Conservation (phyloP, 2,888 invertebrate species). For the Sarcophaga subvicina region DNA sequence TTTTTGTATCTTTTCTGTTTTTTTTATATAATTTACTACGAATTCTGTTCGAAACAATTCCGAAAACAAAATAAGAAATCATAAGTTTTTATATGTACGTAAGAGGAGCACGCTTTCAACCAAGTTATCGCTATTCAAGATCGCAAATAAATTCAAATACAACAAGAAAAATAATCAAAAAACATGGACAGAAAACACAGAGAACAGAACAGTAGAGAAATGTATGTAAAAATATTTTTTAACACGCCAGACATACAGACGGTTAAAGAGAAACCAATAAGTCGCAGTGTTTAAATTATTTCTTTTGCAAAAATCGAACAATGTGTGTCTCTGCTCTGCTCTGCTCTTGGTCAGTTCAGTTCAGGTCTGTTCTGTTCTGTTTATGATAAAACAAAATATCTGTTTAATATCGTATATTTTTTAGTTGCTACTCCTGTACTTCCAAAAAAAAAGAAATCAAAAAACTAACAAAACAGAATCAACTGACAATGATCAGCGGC, state of each 20-base stretch:
- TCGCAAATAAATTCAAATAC: slow-evolving; percentile 50
- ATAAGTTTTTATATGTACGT: slow-evolving; percentile 39
- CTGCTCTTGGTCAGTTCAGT: too few relatives aligned
- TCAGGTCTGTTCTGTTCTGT: too few relatives aligned
- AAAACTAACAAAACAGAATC: background rate
- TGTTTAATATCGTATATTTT: slow-evolving; percentile 25
- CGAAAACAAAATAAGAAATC: slow-evolving; percentile 63
- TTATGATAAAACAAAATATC: too few relatives aligned
- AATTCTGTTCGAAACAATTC: slow-evolving; percentile 50
- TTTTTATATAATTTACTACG: slow-evolving; percentile 38
- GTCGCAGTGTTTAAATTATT: slow-evolving; percentile 12
- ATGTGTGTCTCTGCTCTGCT: slow-evolving; percentile 23
- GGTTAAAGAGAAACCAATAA: slow-evolving; percentile 37
- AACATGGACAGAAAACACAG: background rate
- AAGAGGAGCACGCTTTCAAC: slow-evolving; percentile 46
- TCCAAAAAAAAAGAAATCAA: background rate
- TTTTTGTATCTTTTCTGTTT: background rate
- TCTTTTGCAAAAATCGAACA: slow-evolving; percentile 24
- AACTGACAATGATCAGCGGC: slow-evolving; percentile 35
- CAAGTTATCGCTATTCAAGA: slow-evolving; percentile 56
- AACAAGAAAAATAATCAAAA: slow-evolving; percentile 28
- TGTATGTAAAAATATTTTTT: slow-evolving; percentile 56
- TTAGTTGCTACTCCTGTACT: slow-evolving; percentile 59
- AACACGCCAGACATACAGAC: slow-evolving; percentile 56
- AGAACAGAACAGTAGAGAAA: background rate